These are phyloP conservation scores for Dryadula phaetusa DNA, from an alignment of 2,888 invertebrate genomes.

Conservation along the genomic window DNA sequence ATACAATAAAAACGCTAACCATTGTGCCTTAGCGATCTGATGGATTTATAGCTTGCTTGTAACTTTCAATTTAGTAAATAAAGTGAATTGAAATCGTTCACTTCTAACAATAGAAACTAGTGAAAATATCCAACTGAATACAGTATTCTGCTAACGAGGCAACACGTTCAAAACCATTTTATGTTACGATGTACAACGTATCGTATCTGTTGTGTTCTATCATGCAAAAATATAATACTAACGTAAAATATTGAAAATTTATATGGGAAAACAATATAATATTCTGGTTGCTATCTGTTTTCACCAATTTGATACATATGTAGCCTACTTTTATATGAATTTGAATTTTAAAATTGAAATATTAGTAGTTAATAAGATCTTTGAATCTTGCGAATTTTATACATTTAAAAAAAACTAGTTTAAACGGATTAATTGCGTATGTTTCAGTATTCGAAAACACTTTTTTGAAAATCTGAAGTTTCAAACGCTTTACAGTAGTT, in stretches of 20 bases:
- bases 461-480: too few relatives aligned
- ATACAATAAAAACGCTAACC: too few relatives aligned
- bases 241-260: constrained; percentile 18
- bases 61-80: constrained; percentile 4
- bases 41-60: neutral
- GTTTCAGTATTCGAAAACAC: too few relatives aligned
- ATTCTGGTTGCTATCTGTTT: neutral
- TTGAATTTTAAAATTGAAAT: too few relatives aligned
- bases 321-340: neutral
- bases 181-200: constrained; percentile 17
- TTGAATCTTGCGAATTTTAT: too few relatives aligned
- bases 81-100: constrained; percentile 5
- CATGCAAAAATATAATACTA: constrained; percentile 24
- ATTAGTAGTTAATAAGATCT: too few relatives aligned
- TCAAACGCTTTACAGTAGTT: too few relatives aligned
- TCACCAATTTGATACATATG: too few relatives aligned
- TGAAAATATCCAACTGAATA: neutral
- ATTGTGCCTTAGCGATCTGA: too few relatives aligned
- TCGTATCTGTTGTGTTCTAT: constrained; percentile 21
- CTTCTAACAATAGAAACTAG: constrained; percentile 21
- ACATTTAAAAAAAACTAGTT: too few relatives aligned
- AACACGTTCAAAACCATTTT: constrained; percentile 23
- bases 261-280: neutral
- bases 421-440: too few relatives aligned
- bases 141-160: constrained; percentile 27